These are phyloP conservation scores for Euwallacea similis DNA, from an alignment of 1,140 invertebrate genomes.

Conservation along the genomic window DNA sequence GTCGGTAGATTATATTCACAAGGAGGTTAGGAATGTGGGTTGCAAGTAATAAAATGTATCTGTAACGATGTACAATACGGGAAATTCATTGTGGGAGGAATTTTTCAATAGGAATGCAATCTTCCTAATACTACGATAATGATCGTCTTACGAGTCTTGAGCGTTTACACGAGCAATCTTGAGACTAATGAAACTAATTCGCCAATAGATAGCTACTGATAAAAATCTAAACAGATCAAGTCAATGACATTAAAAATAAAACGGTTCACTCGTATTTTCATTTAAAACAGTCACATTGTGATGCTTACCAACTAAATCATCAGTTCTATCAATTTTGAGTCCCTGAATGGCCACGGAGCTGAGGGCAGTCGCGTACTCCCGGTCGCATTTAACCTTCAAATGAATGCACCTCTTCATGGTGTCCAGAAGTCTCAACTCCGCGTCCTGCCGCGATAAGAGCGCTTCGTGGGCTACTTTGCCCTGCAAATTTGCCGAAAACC, in stretches of 20 bases:
- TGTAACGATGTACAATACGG: neutral
- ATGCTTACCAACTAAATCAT: conserved; percentile 61
- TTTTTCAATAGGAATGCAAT: neutral
- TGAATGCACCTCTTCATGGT: conserved; percentile 83
- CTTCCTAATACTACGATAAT: neutral
- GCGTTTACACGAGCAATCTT: too few relatives aligned
- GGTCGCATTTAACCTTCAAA: conserved; percentile 85
- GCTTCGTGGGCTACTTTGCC: conserved; percentile 83
- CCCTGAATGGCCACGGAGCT: conserved; percentile 76
- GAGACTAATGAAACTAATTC: too few relatives aligned
- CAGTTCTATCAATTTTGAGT: conserved; percentile 78
- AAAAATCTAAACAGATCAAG: too few relatives aligned
- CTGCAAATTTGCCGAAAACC: conserved; percentile 81
- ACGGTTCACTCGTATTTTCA: neutral
- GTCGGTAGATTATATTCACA: neutral
- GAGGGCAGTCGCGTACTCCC: conserved; percentile 83
- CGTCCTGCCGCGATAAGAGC: conserved; percentile 82
- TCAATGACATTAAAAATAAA: neutral
- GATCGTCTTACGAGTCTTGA: neutral
- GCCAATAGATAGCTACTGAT: too few relatives aligned
- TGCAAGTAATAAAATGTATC: neutral
- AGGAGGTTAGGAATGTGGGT: neutral
- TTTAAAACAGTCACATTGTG: neutral
- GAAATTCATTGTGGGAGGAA: neutral
- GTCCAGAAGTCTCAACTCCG: conserved; percentile 86